Evolutionary conservation across 1,140 invertebrate genomes (phyloP).

Genomic region (Platyura marginata): DNA sequence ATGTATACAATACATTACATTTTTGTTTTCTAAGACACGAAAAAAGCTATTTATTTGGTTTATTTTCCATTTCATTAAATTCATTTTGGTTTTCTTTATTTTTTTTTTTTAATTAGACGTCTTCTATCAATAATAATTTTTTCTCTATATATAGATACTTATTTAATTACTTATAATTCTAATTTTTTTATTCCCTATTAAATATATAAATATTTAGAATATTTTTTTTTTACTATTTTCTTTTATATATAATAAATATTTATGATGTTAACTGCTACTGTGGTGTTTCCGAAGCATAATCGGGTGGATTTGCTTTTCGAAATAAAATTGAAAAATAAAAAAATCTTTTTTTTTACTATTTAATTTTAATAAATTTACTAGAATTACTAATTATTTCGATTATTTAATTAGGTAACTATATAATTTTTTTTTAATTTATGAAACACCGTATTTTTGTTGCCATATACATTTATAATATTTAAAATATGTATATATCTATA

Average conservation of each 20-base stretch:
- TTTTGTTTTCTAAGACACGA: neutral
- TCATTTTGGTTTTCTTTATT: neutral
- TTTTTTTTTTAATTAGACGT: neutral
- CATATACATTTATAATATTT: too few relatives aligned
- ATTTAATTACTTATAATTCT: neutral
- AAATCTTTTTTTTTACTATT: too few relatives aligned
- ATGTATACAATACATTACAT: too few relatives aligned
- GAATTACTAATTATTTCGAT: too few relatives aligned
- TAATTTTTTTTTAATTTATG: too few relatives aligned
- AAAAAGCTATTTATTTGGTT: neutral
- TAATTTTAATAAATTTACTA: too few relatives aligned
- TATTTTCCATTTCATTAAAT: neutral
- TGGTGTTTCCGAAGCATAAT: constrained; percentile 4
- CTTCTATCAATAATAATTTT: neutral
- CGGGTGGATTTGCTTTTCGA: neutral
- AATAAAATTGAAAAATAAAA: neutral
- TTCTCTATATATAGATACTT: neutral
- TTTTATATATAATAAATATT: neutral
- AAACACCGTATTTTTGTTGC: too few relatives aligned
- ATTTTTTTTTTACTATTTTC: neutral
- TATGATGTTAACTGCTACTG: constrained; percentile 4
- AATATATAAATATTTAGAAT: neutral
- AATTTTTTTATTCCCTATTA: neutral
- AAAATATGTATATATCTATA: too few relatives aligned
- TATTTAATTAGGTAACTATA: too few relatives aligned